Conservation (phyloP, 1,140 invertebrate species). For the Elymnias hypermnestra region DNA sequence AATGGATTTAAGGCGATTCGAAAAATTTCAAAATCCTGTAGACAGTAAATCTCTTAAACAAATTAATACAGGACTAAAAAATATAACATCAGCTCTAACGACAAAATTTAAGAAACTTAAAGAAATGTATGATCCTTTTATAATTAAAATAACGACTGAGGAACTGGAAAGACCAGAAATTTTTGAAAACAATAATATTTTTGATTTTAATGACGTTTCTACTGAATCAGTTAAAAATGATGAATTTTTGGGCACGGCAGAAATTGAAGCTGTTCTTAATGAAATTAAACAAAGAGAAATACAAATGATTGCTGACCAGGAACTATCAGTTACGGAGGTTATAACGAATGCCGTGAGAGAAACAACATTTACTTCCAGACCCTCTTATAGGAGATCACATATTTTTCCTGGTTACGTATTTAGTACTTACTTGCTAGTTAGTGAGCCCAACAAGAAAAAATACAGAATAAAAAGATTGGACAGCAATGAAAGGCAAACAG, state of each 20-base stretch:
- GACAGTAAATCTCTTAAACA: constrained; percentile 3
- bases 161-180: too few relatives aligned
- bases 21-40: constrained; percentile 12
- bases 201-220: neutral
- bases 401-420: constrained; percentile 9
- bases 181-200: neutral
- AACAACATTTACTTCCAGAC: constrained; percentile 27
- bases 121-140: constrained; percentile 24
- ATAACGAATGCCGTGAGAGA: constrained; percentile 41
- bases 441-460: neutral
- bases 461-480: neutral
- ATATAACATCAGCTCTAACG: constrained; percentile 11
- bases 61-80: neutral
- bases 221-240: constrained; percentile 10
- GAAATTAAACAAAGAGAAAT: constrained; percentile 42
- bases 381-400: constrained; percentile 6
- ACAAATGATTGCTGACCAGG: constrained; percentile 32
- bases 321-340: constrained; percentile 29
- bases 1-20: constrained; percentile 14
- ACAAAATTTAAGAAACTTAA: constrained; percentile 28
- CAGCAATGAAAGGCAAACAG: too few relatives aligned
- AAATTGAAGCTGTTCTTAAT: constrained; percentile 42
- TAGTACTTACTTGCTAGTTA: constrained; percentile 12
- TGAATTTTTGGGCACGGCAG: constrained; percentile 25
- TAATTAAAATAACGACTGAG: too few relatives aligned